Evolutionary conservation across 2,797 vertebrate genomes (phyloP), one percentile per base, ranked within the genome.

Genomic region (Limnodromus scolopaceus): DNA sequence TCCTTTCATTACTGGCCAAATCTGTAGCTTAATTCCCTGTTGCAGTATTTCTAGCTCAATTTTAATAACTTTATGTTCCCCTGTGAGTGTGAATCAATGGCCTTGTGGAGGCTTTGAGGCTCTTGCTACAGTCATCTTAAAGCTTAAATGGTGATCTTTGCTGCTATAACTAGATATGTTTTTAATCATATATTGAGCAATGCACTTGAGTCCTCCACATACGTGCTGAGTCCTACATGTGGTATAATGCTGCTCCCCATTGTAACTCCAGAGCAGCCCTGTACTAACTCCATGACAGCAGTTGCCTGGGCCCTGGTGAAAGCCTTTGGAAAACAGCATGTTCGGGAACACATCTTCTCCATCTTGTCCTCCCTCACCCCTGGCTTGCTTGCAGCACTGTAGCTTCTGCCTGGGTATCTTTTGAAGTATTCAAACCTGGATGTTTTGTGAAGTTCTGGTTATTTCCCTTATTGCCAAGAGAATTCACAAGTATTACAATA

Each of bases 1-100:
- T 89, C n/a, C 92, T 97, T 97, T 96, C 83, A 95, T 96, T 94
- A 77, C 79, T 75, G 89, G 90, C 96, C 96, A 97, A 96, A 89
- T 89, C 91, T 95, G 65, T 60, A 89, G 74, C 87, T 92, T 96
- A 95, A 92, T 90, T 94, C 92, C 84, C 36, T 77, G 15, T 74
- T 96, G 46, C 92, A 94, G 82, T 90, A 66, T 86, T 95, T 90
- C 77, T 96, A 89, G 46, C 66, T 94, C 38, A 66, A 25, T 91
- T 91, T 94, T 81, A 92, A 89, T 87, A 87, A 90, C 83, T 79
- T 61, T 19, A 13, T 65, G 15, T 79, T 95, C 48, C 27, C n/a
- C 51, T 46, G 6, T 54, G 66, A 83, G 14, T 79, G 43, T 84
- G 85, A 93, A 79, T 94, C 70, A 91, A 24, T 68, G 66, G 34